Evolutionary conservation across 2,888 invertebrate species (phyloP).

Genomic region (Cylloceria caligata): DNA sequence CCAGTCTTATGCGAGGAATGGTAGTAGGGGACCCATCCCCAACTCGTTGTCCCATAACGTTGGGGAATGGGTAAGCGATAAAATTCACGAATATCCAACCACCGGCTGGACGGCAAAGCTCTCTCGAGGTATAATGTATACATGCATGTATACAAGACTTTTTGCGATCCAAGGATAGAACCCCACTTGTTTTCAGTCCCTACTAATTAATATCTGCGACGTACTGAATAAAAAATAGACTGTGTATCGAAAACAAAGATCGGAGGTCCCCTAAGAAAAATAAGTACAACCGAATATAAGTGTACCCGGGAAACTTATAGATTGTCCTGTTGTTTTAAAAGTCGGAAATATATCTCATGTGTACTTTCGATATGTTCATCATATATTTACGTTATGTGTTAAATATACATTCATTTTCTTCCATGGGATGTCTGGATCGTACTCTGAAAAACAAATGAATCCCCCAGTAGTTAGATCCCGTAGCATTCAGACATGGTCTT

Average conservation of each 20-base stretch:
- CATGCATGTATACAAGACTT: conserved; percentile 33
- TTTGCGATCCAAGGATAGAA: background rate
- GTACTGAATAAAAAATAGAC: background rate
- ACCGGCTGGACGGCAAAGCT: conserved; percentile 65
- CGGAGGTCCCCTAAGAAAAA: background rate
- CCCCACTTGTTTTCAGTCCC: background rate
- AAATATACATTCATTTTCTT: background rate
- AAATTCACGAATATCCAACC: conserved; percentile 66
- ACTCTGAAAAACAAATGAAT: background rate
- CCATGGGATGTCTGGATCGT: background rate
- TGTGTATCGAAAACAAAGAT: background rate
- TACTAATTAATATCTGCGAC: conserved; percentile 8
- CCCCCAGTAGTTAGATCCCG: conserved; percentile 1
- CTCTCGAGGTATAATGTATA: conserved; percentile 48
- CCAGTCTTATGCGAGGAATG: conserved; percentile 56
- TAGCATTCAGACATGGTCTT: background rate
- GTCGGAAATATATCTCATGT: no score
- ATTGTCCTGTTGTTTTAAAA: no score
- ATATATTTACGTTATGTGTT: background rate
- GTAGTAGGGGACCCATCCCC: conserved; percentile 6
- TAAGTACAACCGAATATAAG: no score
- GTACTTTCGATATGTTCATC: no score
- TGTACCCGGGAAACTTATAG: no score
- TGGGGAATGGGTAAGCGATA: conserved; percentile 47
- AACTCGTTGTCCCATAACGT: conserved; percentile 5